Evolutionary conservation across 2,888 invertebrate genomes (phyloP), one percentile per base, ranked within the genome.

Genomic region (Heteromyza rotundicornis): DNA sequence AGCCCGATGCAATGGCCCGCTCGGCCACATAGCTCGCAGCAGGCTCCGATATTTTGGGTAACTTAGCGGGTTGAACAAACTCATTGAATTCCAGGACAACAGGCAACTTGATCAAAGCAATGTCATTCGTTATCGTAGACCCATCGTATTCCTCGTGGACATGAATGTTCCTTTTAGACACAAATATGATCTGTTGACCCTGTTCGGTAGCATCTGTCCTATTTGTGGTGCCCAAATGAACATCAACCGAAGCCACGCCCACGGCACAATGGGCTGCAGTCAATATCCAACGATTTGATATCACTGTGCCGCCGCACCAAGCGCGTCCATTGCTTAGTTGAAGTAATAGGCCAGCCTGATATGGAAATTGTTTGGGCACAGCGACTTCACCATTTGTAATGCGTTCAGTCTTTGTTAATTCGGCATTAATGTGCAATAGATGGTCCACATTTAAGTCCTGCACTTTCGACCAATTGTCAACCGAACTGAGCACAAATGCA

Each of bases 1-100:
- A 86, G 14, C 86, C 86, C 20, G 84, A 84, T 53, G 84, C 84
- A 3, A 81, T 75, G 20, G 80, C 83, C 23, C 76, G 65, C 55
- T 79, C 78, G 56, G 80, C 80, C 51, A 77, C 80, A 60, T 80
- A 80, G 55, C 75, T 77, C 2, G 79, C 70, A 23, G 77, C 68
- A 2, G 85, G 83, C 59, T 84, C 67, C 53, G 76, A 73, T 27
- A 84, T 79, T n/a, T 17, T 3, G 20, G 8, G 20, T 5, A 47
- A 47, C 3, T 40, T 40, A n/a, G 16, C n/a, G 40, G 10, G n/a
- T n/a, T n/a, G n/a, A n/a, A n/a, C n/a, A n/a, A n/a, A n/a, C n/a
- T n/a, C 68, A 24, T 67, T 70, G 47, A 73, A 72, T 50, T 69
- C 59, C 54, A 76, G 51, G 2, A 53, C 1, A 12, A 62, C 57